Evolutionary conservation across 2,888 invertebrate genomes (phyloP).

Genomic region (Tetrapedia diversipes): DNA sequence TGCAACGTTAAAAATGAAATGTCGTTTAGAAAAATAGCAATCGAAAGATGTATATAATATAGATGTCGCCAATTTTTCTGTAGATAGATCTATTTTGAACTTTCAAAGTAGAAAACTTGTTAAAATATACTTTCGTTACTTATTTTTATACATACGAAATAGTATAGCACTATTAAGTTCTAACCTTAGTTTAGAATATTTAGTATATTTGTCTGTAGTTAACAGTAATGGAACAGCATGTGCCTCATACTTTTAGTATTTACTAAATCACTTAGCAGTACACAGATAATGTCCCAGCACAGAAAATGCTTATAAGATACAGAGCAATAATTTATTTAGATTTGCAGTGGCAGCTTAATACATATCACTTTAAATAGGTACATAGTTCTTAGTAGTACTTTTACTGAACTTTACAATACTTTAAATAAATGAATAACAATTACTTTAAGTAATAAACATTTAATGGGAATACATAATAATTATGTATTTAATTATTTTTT

Average conservation of each 20-base stretch:
- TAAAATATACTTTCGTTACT: conserved; percentile 54
- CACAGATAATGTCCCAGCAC: conserved; percentile 54
- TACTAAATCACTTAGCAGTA: conserved; percentile 60
- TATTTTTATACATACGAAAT: conserved; percentile 65
- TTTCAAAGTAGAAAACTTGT: conserved; percentile 51
- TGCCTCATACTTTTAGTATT: conserved; percentile 72
- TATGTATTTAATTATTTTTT: neutral
- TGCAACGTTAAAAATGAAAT: conserved; percentile 37
- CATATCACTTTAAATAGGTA: conserved; percentile 69
- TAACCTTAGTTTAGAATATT: conserved; percentile 60
- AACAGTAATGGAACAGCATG: conserved; percentile 68
- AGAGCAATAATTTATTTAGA: conserved; percentile 75
- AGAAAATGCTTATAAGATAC: conserved; percentile 48
- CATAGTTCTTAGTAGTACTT: conserved; percentile 63
- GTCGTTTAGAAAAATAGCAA: conserved; percentile 32
- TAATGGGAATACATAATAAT: conserved; percentile 23
- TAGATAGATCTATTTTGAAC: conserved; percentile 69
- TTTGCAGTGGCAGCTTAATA: conserved; percentile 75
- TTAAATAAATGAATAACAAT: conserved; percentile 67
- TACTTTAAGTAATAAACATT: conserved; percentile 59
- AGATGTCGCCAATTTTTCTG: conserved; percentile 55
- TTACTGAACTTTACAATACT: conserved; percentile 68
- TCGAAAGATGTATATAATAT: conserved; percentile 63
- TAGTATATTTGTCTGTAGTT: conserved; percentile 64
- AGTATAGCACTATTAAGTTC: conserved; percentile 45